phyloP scores from a whole-genome alignment of 2,797 vertebrate genomes.

The Anguilla pacifica region DNA sequence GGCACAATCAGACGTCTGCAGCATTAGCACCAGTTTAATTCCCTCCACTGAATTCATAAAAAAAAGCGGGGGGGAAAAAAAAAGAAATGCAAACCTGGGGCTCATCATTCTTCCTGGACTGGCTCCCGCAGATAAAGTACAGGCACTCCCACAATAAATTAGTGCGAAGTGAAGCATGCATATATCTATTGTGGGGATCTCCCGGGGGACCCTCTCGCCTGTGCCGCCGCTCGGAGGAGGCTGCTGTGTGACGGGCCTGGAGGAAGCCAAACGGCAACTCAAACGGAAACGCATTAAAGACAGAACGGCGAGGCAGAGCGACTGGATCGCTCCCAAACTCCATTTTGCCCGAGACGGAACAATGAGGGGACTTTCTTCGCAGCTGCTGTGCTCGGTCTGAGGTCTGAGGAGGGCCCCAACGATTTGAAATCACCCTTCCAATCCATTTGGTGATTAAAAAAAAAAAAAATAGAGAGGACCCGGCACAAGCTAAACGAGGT shows the following conservation, averaged over 20 bases:
- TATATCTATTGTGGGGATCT: conserved; percentile 47
- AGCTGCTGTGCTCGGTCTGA: neutral
- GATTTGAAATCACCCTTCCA: neutral
- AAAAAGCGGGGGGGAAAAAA: neutral
- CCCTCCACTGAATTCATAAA: conserved; percentile 33
- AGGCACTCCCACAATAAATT: conserved; percentile 47
- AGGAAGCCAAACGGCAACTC: conserved; percentile 39
- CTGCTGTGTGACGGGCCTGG: conserved; percentile 39
- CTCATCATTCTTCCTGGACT: conserved; percentile 50
- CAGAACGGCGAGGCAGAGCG: conserved; percentile 42
- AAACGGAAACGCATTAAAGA: conserved; percentile 45
- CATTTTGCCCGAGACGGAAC: neutral
- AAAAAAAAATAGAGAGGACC: neutral
- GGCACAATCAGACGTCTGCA: conserved; percentile 23
- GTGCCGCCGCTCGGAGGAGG: conserved; percentile 32
- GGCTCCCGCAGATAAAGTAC: conserved; percentile 52
- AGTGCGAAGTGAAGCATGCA: conserved; percentile 44
- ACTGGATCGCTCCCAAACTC: conserved; percentile 23
- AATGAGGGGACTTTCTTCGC: neutral
- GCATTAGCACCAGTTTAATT: conserved; percentile 44
- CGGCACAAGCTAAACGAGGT: neutral
- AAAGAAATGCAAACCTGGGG: conserved; percentile 31
- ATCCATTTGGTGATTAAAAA: neutral
- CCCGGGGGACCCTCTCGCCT: conserved; percentile 34
- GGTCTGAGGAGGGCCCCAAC: neutral